Evolutionary conservation across 2,113 vertebrate genomes (phyloP), one percentile per base, ranked within the genome.

Genomic region (Athene cunicularia): DNA sequence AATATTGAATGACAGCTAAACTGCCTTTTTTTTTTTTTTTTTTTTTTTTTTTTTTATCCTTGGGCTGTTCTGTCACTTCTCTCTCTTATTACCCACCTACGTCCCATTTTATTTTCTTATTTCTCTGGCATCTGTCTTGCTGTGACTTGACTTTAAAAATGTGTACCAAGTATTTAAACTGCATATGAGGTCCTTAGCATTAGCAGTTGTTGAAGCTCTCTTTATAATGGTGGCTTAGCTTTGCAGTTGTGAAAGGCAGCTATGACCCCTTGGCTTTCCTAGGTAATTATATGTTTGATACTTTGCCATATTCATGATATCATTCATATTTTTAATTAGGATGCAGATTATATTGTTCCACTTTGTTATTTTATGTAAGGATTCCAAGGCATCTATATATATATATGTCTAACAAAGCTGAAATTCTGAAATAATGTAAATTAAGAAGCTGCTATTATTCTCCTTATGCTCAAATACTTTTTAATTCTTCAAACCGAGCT

Each of bases 81-180:
- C n/a, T 88, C 41, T 77, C 74, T 91, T 92, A 91, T 93, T 95
- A 94, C 59, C 80, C 92, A 96, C 88, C 88, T 97, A 95, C 73
- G 1, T 87, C 74, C 66, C 55, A 90, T 95, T 94, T 94, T 8
- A 71, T 96, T 95, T 96, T 95, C 67, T 71, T 80, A 3, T 74
- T 93, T 95, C 73, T 90, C 67, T 97, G 84, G 77, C 90, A 97
- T 86, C 80, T 97, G 63, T 94, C 93, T 95, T 90, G 20, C 94
- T 91, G 73, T 94, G 88, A 94, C 62, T 95, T 94, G 88, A 86
- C 59, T 96, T 94, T 35, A 91, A 94, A 97, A 94, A 86, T 39
- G 32, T 72, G 27, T 71, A 35, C 47, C 67, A 89, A 81, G 77
- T 85, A 94, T 94, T 82, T 86, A 83, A 94, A 88, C 43, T 67